phyloP scores from a whole-genome alignment of 2,113 vertebrate species.

The Acrocephalus arundinaceus region DNA sequence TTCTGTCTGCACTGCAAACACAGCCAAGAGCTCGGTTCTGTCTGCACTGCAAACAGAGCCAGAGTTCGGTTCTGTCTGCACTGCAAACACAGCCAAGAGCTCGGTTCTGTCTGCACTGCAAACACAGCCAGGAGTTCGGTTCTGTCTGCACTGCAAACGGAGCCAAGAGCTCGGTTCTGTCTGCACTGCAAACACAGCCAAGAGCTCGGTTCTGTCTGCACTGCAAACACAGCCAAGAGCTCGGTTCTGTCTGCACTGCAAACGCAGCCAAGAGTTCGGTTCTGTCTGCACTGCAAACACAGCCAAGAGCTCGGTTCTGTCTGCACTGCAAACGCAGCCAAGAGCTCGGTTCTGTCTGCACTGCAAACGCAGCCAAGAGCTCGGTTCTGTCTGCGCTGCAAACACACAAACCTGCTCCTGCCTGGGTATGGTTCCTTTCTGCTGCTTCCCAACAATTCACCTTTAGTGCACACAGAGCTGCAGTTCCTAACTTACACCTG shows the following conservation, averaged over 20 bases:
- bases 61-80: neutral
- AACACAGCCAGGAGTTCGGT: neutral
- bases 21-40: rapidly evolving
- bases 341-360: neutral
- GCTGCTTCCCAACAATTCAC: neutral
- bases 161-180: rapidly evolving
- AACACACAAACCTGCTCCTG: neutral
- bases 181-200: neutral
- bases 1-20: neutral
- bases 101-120: neutral
- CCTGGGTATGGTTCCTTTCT: neutral
- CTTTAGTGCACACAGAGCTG: neutral
- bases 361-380: neutral
- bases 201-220: neutral
- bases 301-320: rapidly evolving
- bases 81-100: neutral
- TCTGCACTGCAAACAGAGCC: no score
- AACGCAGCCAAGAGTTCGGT: neutral
- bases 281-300: neutral
- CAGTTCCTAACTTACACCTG: neutral
- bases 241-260: neutral
- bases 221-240: no score
- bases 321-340: neutral
- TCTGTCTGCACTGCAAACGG: neutral
- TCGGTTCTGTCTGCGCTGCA: neutral